Evolutionary conservation across 1,140 invertebrate species (phyloP).

Genomic region (Penaeus chinensis): DNA sequence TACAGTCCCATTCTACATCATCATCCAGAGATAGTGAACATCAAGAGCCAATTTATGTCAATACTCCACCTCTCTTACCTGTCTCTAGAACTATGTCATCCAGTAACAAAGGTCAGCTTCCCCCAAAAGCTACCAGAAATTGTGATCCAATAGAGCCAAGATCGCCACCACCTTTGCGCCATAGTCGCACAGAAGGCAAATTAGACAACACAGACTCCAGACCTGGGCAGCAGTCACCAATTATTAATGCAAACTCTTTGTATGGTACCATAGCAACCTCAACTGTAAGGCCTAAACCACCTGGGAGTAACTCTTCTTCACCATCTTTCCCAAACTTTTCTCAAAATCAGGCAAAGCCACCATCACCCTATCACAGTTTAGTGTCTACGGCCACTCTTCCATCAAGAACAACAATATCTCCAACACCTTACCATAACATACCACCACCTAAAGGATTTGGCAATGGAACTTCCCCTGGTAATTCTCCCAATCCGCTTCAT

Average conservation of each 20-base stretch:
- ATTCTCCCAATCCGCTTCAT: constrained; percentile 48
- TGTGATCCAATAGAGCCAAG: constrained; percentile 20
- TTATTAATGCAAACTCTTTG: constrained; percentile 39
- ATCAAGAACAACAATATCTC: constrained; percentile 35
- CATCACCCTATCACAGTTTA: constrained; percentile 24
- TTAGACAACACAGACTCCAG: constrained; percentile 32
- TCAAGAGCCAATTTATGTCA: constrained; percentile 52
- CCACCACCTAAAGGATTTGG: constrained; percentile 49
- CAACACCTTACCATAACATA: constrained; percentile 45
- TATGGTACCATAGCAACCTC: constrained; percentile 58
- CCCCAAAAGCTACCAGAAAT: constrained; percentile 24
- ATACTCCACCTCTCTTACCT: constrained; percentile 21
- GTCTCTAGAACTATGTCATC: constrained; percentile 13
- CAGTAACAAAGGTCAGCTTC: constrained; percentile 23
- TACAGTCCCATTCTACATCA: constrained; percentile 42
- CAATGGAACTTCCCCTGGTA: constrained; percentile 34
- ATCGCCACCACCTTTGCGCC: constrained; percentile 6
- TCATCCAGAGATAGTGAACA: constrained; percentile 47
- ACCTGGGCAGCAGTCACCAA: constrained; percentile 28
- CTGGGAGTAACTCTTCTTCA: constrained; percentile 27
- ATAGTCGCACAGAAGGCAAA: constrained; percentile 32
- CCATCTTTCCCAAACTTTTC: constrained; percentile 23
- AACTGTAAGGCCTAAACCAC: constrained; percentile 32
- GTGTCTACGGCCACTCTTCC: constrained; percentile 45
- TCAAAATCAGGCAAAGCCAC: constrained; percentile 13